Evolutionary conservation across 2,797 vertebrate genomes (phyloP).

Genomic region (Myiotriccus ornatus): DNA sequence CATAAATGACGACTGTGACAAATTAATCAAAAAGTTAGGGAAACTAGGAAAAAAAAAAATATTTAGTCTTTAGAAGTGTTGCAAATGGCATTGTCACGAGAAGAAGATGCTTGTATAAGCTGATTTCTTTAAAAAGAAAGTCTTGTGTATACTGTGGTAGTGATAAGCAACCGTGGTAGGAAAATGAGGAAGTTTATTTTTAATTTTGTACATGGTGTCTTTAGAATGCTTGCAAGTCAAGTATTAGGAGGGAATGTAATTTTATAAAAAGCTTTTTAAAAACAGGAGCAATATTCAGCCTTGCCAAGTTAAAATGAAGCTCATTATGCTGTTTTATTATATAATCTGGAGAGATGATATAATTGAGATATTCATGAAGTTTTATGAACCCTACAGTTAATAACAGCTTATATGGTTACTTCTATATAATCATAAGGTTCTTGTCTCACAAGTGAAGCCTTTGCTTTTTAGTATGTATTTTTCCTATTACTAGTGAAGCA

Average conservation of each 20-base stretch:
- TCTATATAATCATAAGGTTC: neutral
- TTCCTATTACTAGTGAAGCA: neutral
- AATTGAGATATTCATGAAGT: slow-evolving; percentile 16
- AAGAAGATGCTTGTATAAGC: neutral
- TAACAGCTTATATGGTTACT: neutral
- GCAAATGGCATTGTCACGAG: neutral
- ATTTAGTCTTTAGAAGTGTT: neutral
- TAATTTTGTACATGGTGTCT: slow-evolving; percentile 40
- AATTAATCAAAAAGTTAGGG: neutral
- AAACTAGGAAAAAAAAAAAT: neutral
- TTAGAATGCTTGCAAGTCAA: slow-evolving; percentile 34
- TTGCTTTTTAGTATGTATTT: neutral
- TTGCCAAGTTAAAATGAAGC: slow-evolving; percentile 43
- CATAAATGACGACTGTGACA: neutral
- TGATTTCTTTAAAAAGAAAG: slow-evolving; percentile 21
- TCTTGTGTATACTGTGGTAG: neutral
- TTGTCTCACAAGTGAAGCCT: neutral
- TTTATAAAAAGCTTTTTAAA: slow-evolving; percentile 54
- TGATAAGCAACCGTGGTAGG: neutral
- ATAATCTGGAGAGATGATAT: slow-evolving; percentile 27
- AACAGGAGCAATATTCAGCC: slow-evolving; percentile 8
- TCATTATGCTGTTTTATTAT: slow-evolving; percentile 45
- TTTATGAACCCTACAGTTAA: slow-evolving; percentile 12
- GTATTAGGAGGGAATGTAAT: slow-evolving; percentile 24
- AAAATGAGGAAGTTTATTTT: slow-evolving; percentile 57